These are phyloP conservation scores for Ranitomeya imitator DNA, from an alignment of 2,113 vertebrate species.

Conservation along the genomic window DNA sequence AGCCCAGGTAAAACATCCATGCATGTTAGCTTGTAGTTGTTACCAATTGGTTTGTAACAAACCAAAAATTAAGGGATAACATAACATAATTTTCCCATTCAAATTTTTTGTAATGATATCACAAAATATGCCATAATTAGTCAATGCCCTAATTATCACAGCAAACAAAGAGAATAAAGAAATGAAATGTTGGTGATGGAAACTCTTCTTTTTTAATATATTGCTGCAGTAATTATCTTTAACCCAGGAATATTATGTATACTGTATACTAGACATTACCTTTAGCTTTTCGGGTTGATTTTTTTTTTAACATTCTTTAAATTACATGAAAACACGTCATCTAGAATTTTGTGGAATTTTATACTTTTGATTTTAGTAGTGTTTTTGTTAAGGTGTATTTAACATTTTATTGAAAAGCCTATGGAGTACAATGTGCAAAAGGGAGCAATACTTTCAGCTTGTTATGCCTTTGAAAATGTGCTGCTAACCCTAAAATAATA, in stretches of 20 bases:
- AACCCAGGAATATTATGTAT: background rate
- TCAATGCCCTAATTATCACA: background rate
- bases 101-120: background rate
- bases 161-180: background rate
- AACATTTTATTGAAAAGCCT: too few relatives aligned
- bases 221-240: background rate
- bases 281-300: background rate
- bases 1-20: too few relatives aligned
- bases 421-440: too few relatives aligned
- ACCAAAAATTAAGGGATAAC: background rate
- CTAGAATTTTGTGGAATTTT: too few relatives aligned
- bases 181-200: background rate
- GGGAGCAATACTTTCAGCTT: too few relatives aligned
- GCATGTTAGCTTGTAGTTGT: too few relatives aligned
- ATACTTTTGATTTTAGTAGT: too few relatives aligned
- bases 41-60: background rate
- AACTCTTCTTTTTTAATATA: background rate
- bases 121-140: background rate
- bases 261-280: background rate
- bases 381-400: too few relatives aligned
- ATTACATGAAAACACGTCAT: too few relatives aligned
- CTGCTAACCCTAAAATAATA: too few relatives aligned
- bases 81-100: background rate
- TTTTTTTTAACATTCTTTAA: too few relatives aligned
- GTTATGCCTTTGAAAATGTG: too few relatives aligned